Conservation (phyloP, 2,797 vertebrate genomes). For the Pantherophis vulpinus region DNA sequence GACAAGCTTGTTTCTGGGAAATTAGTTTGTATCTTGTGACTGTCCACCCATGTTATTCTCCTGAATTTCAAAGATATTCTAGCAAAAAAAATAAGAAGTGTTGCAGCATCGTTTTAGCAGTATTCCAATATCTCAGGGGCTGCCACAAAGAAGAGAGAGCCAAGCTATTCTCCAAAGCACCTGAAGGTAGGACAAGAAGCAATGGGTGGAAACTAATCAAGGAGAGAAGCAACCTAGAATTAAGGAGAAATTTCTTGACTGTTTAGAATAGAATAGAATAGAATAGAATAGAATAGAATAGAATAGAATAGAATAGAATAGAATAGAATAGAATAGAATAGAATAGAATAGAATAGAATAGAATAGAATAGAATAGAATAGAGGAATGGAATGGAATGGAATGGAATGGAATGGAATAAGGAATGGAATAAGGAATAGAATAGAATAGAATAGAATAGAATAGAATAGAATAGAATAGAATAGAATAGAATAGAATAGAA, state of each 20-base stretch:
- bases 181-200: background rate
- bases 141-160: background rate
- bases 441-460: no score
- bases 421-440: no score
- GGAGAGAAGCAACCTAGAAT: background rate
- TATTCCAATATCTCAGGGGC: background rate
- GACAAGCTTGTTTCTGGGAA: background rate
- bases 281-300: no score
- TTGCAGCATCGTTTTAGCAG: background rate
- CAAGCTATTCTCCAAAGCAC: background rate
- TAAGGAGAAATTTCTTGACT: background rate
- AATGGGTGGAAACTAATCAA: background rate
- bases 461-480: no score
- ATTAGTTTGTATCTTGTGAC: background rate
- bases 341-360: no score
- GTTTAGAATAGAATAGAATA: no score
- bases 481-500: no score
- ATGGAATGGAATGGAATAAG: no score
- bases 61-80: background rate
- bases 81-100: background rate
- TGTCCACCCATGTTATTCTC: background rate
- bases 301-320: no score
- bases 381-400: no score
- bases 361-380: no score
- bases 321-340: no score